These are phyloP conservation scores for Rhea pennata DNA, from an alignment of 2,113 vertebrate species.

Conservation along the genomic window DNA sequence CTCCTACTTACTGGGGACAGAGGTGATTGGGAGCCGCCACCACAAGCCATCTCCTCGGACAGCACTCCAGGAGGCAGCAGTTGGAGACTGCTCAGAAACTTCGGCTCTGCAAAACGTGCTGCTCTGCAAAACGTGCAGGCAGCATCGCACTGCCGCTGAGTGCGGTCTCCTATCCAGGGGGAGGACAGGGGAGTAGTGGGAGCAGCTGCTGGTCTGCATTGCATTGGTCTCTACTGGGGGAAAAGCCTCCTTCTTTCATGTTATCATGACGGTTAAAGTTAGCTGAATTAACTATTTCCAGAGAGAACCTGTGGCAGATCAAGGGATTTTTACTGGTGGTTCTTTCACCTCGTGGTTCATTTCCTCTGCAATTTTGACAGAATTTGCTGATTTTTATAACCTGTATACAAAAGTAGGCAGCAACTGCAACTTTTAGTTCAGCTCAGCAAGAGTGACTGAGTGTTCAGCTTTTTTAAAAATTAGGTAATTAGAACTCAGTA, in stretches of 20 bases:
- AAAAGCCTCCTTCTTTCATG: not conserved
- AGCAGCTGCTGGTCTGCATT: not conserved
- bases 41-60: not conserved
- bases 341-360: not conserved
- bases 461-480: not conserved
- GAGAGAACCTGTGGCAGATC: not conserved
- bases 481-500: not conserved
- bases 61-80: not conserved
- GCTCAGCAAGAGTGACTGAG: not conserved
- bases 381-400: not conserved
- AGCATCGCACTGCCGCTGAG: not conserved
- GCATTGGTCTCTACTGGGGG: not conserved
- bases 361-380: not conserved
- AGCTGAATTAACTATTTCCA: not conserved
- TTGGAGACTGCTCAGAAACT: not conserved
- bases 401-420: not conserved
- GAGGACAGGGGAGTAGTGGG: too few species aligned
- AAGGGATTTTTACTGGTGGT: too few species aligned
- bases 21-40: not conserved
- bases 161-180: not conserved
- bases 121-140: not conserved
- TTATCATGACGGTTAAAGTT: not conserved
- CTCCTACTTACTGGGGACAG: not conserved
- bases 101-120: not conserved
- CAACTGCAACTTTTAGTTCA: not conserved